These are phyloP conservation scores for Dallia pectoralis DNA, from an alignment of 2,797 vertebrate species.

Conservation along the genomic window DNA sequence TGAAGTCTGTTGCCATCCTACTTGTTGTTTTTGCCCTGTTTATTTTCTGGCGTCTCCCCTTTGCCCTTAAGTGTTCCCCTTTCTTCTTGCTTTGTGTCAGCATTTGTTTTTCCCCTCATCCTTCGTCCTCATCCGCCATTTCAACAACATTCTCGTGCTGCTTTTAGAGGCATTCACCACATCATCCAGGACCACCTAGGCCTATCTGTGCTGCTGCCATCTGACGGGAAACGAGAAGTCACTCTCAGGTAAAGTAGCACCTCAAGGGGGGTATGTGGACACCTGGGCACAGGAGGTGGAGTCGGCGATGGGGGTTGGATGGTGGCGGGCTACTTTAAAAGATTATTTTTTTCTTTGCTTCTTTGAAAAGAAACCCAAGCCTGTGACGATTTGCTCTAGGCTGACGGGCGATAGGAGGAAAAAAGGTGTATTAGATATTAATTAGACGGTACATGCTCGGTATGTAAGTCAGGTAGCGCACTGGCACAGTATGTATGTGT, in stretches of 20 bases:
- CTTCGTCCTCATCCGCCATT: conserved; percentile 18
- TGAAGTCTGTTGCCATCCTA: background rate
- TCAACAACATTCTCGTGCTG: conserved; percentile 43
- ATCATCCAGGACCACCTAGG: conserved; percentile 55
- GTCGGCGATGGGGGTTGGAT: background rate
- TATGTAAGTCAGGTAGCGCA: background rate
- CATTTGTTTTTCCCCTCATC: conserved; percentile 3
- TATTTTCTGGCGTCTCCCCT: conserved; percentile 9
- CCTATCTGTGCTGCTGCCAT: conserved; percentile 71
- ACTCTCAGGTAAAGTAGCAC: conserved; percentile 69
- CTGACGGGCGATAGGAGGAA: background rate
- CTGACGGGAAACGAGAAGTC: conserved; percentile 69
- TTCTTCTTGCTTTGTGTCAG: conserved; percentile 20
- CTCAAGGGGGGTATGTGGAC: background rate
- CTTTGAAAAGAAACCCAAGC: too few relatives aligned
- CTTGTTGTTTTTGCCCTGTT: conserved; percentile 7
- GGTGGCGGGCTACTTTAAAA: too few relatives aligned
- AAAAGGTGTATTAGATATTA: background rate
- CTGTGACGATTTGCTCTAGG: background rate
- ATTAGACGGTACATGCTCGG: background rate
- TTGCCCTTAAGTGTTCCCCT: conserved; percentile 7
- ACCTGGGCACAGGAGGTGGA: background rate
- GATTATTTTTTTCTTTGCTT: too few relatives aligned
- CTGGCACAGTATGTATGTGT: background rate
- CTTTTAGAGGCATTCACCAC: conserved; percentile 68